Evolutionary conservation across 2,888 invertebrate genomes (phyloP).

Genomic region (Parascotia fuliginaria): DNA sequence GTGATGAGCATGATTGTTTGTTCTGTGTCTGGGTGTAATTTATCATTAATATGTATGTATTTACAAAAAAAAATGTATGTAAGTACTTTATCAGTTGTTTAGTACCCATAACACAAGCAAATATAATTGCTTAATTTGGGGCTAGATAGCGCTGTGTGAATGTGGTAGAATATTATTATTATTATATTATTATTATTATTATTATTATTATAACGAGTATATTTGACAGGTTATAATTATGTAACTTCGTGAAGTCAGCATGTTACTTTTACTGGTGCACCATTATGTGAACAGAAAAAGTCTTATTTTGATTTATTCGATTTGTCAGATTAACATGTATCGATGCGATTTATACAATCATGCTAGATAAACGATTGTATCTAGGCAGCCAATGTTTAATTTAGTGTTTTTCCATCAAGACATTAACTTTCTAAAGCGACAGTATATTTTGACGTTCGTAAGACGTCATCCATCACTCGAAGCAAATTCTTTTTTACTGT

Average conservation of each 20-base stretch:
- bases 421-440: slow-evolving; percentile 21
- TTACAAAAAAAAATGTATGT: too few species aligned
- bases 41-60: too few species aligned
- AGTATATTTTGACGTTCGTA: slow-evolving; percentile 11
- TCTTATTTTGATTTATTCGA: not conserved
- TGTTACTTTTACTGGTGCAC: not conserved
- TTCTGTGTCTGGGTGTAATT: too few species aligned
- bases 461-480: slow-evolving; percentile 2
- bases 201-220: not conserved
- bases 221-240: not conserved
- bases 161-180: too few species aligned
- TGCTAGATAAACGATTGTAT: slow-evolving; percentile 12
- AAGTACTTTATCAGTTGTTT: too few species aligned
- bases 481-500: not conserved
- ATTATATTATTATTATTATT: too few species aligned
- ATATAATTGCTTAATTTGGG: too few species aligned
- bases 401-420: slow-evolving; percentile 13
- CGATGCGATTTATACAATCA: slow-evolving; percentile 12
- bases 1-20: too few species aligned
- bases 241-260: not conserved
- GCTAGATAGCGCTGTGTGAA: too few species aligned
- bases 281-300: not conserved
- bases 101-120: too few species aligned
- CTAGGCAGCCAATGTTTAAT: slow-evolving; percentile 25
- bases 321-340: not conserved